Evolutionary conservation across 2,797 vertebrate species (phyloP).

Genomic region (Eupleurogrammus muticus): DNA sequence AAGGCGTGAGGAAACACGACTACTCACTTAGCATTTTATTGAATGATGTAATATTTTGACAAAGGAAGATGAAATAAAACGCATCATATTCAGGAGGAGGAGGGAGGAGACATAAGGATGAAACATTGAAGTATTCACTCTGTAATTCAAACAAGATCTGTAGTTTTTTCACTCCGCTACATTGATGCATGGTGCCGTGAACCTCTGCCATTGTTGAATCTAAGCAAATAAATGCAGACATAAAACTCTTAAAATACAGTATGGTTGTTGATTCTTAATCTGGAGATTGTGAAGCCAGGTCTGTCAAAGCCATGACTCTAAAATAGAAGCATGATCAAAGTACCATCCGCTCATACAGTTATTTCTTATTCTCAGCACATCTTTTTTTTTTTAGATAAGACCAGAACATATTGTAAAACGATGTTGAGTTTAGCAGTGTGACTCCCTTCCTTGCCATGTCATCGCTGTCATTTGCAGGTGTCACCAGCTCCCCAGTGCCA

Average conservation of each 20-base stretch:
- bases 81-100: constrained; percentile 33
- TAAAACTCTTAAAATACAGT: constrained; percentile 10
- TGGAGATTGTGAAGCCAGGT: neutral
- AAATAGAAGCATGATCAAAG: constrained; percentile 26
- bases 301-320: constrained; percentile 1
- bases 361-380: constrained; percentile 9
- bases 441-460: constrained; percentile 33
- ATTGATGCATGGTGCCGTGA: constrained; percentile 9
- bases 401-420: constrained; percentile 5
- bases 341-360: neutral
- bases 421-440: constrained; percentile 9
- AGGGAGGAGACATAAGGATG: constrained; percentile 29
- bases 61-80: constrained; percentile 60
- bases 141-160: constrained; percentile 27
- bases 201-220: constrained; percentile 2
- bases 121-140: constrained; percentile 31
- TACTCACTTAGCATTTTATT: constrained; percentile 56
- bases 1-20: constrained; percentile 53
- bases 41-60: constrained; percentile 66
- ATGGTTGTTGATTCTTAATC: constrained; percentile 27
- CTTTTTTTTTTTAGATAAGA: constrained; percentile 32
- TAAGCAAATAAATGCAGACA: constrained; percentile 10
- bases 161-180: constrained; percentile 13
- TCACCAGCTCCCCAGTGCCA: constrained; percentile 34
- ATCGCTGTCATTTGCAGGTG: constrained; percentile 61